These are phyloP conservation scores for Schizaphis graminum DNA, from an alignment of 2,888 invertebrate species.

Conservation along the genomic window DNA sequence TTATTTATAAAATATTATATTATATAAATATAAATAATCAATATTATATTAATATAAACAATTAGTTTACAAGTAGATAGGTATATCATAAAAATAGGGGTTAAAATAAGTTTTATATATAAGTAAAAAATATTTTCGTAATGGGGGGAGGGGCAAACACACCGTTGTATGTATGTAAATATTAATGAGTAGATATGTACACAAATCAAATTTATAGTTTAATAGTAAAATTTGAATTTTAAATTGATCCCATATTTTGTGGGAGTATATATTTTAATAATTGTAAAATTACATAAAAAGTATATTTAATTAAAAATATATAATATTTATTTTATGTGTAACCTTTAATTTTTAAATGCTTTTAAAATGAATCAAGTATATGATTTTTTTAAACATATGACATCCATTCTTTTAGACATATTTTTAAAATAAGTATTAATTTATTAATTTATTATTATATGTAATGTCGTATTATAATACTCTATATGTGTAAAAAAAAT, in stretches of 20 bases:
- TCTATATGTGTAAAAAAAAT: not conserved
- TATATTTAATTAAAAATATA: not conserved
- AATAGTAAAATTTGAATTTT: not conserved
- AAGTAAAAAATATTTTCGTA: not conserved
- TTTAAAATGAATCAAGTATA: not conserved
- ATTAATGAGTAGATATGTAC: not conserved
- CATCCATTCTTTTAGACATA: not conserved
- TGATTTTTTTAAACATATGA: not conserved
- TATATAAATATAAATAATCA: too few species aligned
- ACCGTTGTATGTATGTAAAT: not conserved
- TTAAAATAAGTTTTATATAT: not conserved
- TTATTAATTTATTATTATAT: not conserved
- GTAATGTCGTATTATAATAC: too few species aligned
- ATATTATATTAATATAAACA: not conserved
- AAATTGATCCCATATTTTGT: not conserved
- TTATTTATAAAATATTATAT: not conserved
- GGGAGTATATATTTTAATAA: not conserved
- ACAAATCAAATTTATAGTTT: not conserved
- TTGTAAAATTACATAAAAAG: not conserved
- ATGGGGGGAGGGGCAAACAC: not conserved
- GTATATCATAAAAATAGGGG: not conserved
- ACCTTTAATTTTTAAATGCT: not conserved
- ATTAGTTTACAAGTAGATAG: not conserved
- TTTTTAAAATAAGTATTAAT: not conserved
- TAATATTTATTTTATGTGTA: not conserved